Conservation (phyloP, 2,113 vertebrate genomes). For the Choloepus hoffmanni region DNA sequence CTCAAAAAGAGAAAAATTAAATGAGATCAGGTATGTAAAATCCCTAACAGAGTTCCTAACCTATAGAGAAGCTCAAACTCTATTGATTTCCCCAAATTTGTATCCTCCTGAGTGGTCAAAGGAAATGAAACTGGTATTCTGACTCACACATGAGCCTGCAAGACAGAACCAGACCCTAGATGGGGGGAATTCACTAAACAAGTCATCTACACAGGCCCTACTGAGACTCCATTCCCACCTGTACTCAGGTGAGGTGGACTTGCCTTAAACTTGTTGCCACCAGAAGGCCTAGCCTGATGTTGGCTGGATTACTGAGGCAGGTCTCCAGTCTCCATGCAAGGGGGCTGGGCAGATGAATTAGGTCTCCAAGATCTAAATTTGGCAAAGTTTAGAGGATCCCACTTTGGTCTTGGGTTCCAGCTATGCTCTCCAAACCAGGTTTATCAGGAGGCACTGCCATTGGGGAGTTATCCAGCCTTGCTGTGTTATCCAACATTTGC, state of each 20-base stretch:
- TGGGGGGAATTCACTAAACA: neutral
- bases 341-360: no score
- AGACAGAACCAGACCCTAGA: neutral
- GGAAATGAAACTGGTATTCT: neutral
- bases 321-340: neutral
- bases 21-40: neutral
- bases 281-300: neutral
- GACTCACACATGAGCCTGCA: neutral
- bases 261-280: neutral
- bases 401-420: neutral
- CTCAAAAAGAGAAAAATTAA: constrained; percentile 5
- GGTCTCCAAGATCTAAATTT: neutral
- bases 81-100: neutral
- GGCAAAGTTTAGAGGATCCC: neutral
- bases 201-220: neutral
- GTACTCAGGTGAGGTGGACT: accelerated
- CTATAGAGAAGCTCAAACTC: constrained; percentile 18
- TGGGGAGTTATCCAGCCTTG: neutral
- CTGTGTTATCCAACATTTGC: neutral
- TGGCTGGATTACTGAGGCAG: neutral
- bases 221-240: neutral
- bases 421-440: neutral
- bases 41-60: neutral
- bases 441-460: neutral
- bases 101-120: neutral